Evolutionary conservation across 1,140 invertebrate species (phyloP).

Genomic region (Drosophila repleta): DNA sequence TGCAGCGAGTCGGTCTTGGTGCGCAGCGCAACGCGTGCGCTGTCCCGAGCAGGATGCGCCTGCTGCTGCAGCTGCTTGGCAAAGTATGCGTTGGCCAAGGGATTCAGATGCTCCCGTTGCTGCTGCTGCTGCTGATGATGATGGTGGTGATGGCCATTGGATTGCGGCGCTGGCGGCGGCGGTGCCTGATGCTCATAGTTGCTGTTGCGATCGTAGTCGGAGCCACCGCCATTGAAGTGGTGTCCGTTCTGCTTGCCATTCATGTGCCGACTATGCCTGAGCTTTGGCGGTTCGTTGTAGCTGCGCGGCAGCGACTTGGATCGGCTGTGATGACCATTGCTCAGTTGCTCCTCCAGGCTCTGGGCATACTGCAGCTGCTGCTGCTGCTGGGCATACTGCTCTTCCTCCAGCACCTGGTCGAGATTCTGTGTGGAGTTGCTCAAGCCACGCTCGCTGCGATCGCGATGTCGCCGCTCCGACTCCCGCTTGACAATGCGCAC

Average conservation of each 20-base stretch:
- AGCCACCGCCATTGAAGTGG: conserved; percentile 59
- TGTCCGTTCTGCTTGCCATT: conserved; percentile 74
- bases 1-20: conserved; percentile 83
- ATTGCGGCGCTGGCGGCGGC: conserved; percentile 63
- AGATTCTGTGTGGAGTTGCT: conserved; percentile 83
- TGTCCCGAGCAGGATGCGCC: conserved; percentile 64
- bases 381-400: conserved; percentile 61
- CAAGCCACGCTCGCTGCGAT: conserved; percentile 86
- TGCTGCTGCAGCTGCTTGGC: conserved; percentile 79
- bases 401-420: conserved; percentile 86
- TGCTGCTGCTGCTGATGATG: conserved; percentile 56
- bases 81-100: conserved; percentile 79
- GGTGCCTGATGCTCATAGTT: conserved; percentile 76
- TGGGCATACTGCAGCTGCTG: conserved; percentile 48
- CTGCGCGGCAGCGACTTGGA: conserved; percentile 77
- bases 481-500: conserved; percentile 96
- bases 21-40: conserved; percentile 68
- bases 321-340: conserved; percentile 67
- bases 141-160: conserved; percentile 66
- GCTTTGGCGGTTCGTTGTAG: conserved; percentile 75
- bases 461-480: conserved; percentile 92
- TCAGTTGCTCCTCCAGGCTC: conserved; percentile 62
- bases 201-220: conserved; percentile 73
- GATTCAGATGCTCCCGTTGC: conserved; percentile 73
- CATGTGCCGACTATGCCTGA: conserved; percentile 55